A percentile compares a stretch with the other conserved stretches of the same genome.
These are phyloP conservation scores for Parascotia fuliginaria DNA, from an alignment of 2,888 invertebrate genomes.

Conservation along the genomic window DNA sequence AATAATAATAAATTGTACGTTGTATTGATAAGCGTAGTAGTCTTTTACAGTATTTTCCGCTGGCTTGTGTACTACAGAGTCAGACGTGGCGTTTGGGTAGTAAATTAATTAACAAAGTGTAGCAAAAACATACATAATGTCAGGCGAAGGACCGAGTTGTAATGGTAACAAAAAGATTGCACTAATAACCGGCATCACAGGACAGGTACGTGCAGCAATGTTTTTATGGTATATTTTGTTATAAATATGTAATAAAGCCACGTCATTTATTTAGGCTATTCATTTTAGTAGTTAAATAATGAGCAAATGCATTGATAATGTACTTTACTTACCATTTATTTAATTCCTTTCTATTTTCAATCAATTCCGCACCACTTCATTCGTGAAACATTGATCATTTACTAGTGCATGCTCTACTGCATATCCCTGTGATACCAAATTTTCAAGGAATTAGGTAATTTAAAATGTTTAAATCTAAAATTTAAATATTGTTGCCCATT, in stretches of 20 bases:
- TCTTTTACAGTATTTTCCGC: slow-evolving; percentile 28
- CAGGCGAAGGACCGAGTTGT: slow-evolving; percentile 62
- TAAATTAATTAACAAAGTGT: slow-evolving; percentile 9
- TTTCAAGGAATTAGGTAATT: too few species aligned
- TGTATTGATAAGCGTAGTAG: slow-evolving; percentile 53
- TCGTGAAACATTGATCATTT: too few species aligned
- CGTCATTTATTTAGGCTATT: too few species aligned
- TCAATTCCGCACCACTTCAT: too few species aligned
- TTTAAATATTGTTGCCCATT: too few species aligned
- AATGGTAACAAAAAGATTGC: slow-evolving; percentile 88
- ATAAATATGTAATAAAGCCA: slow-evolving; percentile 10
- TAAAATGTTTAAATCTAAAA: too few species aligned
- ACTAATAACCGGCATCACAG: slow-evolving; percentile 98
- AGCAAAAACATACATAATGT: slow-evolving; percentile 51
- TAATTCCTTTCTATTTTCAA: too few species aligned
- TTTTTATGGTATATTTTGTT: background rate
- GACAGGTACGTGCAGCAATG: slow-evolving; percentile 92
- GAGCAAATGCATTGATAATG: too few species aligned
- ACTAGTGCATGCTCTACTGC: too few species aligned
- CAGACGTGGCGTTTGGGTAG: slow-evolving; percentile 39
- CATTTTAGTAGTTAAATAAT: too few species aligned
- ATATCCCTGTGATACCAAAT: too few species aligned
- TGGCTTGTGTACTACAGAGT: slow-evolving; percentile 38
- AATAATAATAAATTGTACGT: slow-evolving; percentile 24
- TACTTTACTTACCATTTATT: too few species aligned